Conservation (phyloP, 23 tunicate species). For the Ascidia mentula region DNA sequence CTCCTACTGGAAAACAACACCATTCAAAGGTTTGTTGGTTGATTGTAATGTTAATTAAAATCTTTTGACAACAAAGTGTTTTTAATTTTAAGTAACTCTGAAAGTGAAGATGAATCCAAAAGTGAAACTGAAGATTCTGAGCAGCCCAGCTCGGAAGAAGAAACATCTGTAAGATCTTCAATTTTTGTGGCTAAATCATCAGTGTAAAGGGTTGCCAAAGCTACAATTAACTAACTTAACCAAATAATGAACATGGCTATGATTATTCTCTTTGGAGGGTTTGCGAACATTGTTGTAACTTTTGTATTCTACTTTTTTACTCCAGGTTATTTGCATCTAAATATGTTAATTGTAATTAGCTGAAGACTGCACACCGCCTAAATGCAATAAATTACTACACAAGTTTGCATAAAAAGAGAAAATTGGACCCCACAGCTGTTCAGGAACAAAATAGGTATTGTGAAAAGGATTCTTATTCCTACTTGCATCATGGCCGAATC, state of each 20-base stretch:
- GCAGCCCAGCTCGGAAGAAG: not conserved
- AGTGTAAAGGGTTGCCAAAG: too few species aligned
- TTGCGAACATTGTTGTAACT: too few species aligned
- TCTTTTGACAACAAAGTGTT: not conserved
- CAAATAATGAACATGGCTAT: too few species aligned
- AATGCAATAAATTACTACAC: conserved; percentile 9
- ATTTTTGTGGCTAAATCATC: too few species aligned
- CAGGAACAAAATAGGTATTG: not conserved
- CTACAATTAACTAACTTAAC: too few species aligned
- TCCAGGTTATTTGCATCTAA: too few species aligned
- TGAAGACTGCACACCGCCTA: not conserved
- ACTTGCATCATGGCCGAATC: not conserved
- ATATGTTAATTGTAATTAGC: too few species aligned
- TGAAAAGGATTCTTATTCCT: not conserved
- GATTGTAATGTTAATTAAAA: not conserved
- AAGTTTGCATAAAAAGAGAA: conserved; percentile 19
- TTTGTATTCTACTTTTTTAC: too few species aligned
- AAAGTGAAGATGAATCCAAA: not conserved
- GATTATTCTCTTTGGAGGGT: too few species aligned
- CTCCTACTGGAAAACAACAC: not conserved
- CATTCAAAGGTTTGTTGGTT: not conserved
- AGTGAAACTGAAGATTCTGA: conserved; percentile 4
- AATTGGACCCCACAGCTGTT: not conserved
- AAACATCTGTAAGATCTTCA: not conserved
- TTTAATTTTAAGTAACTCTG: not conserved